Conservation (phyloP, 2,797 vertebrate genomes). For the Vireo griseus region DNA sequence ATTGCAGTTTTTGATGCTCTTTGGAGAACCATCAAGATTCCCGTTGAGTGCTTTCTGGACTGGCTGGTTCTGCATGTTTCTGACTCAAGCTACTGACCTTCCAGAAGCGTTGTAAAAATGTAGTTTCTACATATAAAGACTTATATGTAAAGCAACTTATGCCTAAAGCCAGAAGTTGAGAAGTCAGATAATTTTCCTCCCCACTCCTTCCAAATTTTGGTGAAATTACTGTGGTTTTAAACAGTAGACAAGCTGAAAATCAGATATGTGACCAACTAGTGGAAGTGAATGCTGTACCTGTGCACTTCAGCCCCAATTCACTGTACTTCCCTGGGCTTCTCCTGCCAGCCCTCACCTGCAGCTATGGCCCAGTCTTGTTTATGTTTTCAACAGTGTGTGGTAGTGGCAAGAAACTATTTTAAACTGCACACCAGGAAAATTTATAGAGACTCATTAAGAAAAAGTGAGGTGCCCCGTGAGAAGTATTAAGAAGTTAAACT, state of each 20-base stretch:
- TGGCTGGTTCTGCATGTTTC: background rate
- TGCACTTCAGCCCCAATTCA: background rate
- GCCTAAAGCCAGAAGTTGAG: background rate
- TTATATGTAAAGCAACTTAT: background rate
- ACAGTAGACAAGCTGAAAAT: background rate
- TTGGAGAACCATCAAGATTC: background rate
- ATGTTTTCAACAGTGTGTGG: background rate
- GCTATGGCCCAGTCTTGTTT: background rate
- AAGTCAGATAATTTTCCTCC: background rate
- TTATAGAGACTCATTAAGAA: background rate
- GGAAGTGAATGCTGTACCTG: background rate
- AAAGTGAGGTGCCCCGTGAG: background rate
- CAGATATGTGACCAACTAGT: fast-evolving
- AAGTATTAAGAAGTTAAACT: background rate
- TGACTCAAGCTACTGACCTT: background rate
- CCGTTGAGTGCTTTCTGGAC: background rate
- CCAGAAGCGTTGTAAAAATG: background rate
- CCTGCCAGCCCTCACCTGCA: background rate
- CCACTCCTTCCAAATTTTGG: background rate
- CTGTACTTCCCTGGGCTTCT: background rate
- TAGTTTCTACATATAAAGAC: background rate
- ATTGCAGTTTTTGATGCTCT: background rate
- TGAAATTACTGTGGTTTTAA: background rate
- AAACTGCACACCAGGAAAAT: background rate
- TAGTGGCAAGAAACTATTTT: background rate